Evolutionary conservation across 2,797 vertebrate genomes (phyloP).

Genomic region (Falco concolor): DNA sequence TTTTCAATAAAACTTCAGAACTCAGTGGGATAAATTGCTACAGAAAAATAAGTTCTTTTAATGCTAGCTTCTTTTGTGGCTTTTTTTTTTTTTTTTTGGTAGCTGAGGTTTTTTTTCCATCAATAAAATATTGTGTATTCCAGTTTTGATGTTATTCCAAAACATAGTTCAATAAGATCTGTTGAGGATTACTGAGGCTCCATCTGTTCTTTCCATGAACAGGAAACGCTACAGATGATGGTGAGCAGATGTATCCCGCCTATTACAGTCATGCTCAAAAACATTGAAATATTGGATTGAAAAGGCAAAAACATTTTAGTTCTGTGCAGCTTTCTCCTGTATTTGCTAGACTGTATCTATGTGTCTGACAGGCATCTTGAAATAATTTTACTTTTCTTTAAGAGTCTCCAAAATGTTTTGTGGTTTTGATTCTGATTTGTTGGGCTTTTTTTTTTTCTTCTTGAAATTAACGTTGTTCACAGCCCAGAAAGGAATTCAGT

Average conservation of each 20-base stretch:
- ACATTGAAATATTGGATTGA: not conserved
- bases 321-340: not conserved
- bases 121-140: not conserved
- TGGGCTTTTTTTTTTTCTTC: not conserved
- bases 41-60: not conserved
- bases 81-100: not conserved
- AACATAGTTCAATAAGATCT: slow-evolving; percentile 32
- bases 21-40: not conserved
- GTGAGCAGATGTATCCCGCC: not conserved
- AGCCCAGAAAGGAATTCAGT: not conserved
- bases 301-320: not conserved
- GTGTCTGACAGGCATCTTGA: not conserved
- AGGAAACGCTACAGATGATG: slow-evolving; percentile 12
- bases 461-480: not conserved
- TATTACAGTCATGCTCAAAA: not conserved
- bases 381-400: not conserved
- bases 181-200: slow-evolving; percentile 34
- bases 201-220: slow-evolving; percentile 40
- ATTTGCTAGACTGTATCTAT: not conserved
- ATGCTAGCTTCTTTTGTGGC: not conserved
- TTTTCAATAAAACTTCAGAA: not conserved
- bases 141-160: slow-evolving; percentile 45
- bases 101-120: not conserved
- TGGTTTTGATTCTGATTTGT: not conserved
- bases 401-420: not conserved